Percentiles rank a stretch among this genome's conserved stretches.
phyloP scores from a whole-genome alignment of 2,888 invertebrate species.

The Junonia oenone region DNA sequence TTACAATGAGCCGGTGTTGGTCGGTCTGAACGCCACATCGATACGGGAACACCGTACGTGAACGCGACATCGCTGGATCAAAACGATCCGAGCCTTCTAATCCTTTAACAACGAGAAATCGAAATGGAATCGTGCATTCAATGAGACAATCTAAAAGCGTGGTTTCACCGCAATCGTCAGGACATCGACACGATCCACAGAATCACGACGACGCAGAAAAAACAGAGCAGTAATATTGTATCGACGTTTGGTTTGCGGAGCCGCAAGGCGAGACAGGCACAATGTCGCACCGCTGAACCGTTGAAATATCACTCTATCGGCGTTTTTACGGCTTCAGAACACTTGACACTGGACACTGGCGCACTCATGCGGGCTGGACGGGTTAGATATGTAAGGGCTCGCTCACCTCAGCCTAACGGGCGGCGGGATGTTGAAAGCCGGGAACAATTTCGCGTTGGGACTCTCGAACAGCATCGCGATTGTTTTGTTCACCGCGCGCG shows the following conservation, averaged over 20 bases:
- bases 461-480: constrained; percentile 85
- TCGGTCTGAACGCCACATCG: constrained; percentile 14
- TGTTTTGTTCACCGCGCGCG: constrained; percentile 65
- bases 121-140: constrained; percentile 13
- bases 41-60: constrained; percentile 14
- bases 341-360: constrained; percentile 41
- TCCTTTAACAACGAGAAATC: constrained; percentile 11
- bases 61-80: constrained; percentile 10
- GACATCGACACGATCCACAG: constrained; percentile 32
- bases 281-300: constrained; percentile 46
- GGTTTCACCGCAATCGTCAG: constrained; percentile 27
- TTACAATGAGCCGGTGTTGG: constrained; percentile 30
- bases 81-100: constrained; percentile 7
- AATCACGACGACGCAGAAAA: constrained; percentile 35
- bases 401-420: constrained; percentile 81
- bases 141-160: constrained; percentile 16
- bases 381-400: constrained; percentile 29
- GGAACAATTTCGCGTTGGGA: constrained; percentile 84
- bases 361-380: constrained; percentile 17
- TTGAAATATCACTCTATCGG: constrained; percentile 52
- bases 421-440: constrained; percentile 85
- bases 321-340: constrained; percentile 51
- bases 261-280: constrained; percentile 45
- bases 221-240: constrained; percentile 46
- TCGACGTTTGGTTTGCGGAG: constrained; percentile 50